Conservation (phyloP, 2,888 invertebrate genomes). For the Acronicta psi region DNA sequence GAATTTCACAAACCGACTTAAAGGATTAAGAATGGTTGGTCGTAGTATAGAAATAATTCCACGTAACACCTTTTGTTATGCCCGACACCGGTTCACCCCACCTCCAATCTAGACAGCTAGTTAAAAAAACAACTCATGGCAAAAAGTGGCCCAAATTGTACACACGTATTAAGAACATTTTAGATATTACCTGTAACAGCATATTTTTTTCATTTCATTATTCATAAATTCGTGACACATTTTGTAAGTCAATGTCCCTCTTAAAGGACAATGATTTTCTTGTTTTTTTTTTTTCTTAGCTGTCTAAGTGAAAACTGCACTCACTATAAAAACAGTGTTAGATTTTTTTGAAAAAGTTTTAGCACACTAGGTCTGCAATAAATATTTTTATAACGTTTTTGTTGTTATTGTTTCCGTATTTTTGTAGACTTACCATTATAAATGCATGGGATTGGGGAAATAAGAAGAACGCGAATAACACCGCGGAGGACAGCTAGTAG, state of each 20-base stretch:
- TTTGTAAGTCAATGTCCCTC: slow-evolving; percentile 24
- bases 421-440: no score
- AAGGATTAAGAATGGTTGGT: slow-evolving; percentile 54
- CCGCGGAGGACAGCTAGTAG: no score
- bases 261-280: slow-evolving; percentile 10
- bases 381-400: no score
- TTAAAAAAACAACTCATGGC: slow-evolving; percentile 51
- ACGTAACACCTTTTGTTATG: slow-evolving; percentile 63
- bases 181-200: slow-evolving; percentile 44
- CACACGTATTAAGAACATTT: slow-evolving; percentile 65
- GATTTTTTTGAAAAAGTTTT: not conserved
- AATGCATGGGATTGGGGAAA: no score
- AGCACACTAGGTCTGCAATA: no score
- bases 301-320: not conserved
- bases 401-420: no score
- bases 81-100: slow-evolving; percentile 35
- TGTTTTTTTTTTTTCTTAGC: not conserved
- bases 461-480: no score
- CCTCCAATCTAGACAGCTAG: slow-evolving; percentile 40
- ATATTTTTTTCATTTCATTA: slow-evolving; percentile 34
- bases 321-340: no score
- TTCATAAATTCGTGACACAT: slow-evolving; percentile 12
- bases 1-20: slow-evolving; percentile 7
- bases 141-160: slow-evolving; percentile 59
- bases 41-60: slow-evolving; percentile 63